Evolutionary conservation across 2,888 invertebrate species (phyloP), one percentile per base, ranked within the genome.

Genomic region (Venusia cambrica): DNA sequence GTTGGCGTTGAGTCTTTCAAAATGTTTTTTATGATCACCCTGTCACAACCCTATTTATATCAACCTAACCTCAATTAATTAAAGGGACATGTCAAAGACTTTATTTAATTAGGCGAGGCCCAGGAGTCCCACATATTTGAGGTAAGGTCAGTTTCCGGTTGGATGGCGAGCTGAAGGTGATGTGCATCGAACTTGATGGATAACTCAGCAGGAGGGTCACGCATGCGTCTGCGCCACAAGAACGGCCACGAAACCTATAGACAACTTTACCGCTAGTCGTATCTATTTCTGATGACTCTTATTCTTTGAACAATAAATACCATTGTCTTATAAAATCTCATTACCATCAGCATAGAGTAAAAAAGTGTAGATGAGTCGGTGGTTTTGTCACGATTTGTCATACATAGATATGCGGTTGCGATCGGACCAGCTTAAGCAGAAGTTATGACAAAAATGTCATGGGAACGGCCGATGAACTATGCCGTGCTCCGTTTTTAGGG

Each of bases 371-470:
- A 76, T 77, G 76, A 76, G 69, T 75, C 69, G 73, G 77, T 77
- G 84, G 84, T 84, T 83, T 81, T 85, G 85, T 85, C 83, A 80
- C 80, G 77, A 83, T 84, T 84, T 84, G 84, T 85, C 79, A 81
- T 79, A 84, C 77, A 80, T 65, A 69, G 67, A 71, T 67, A 68
- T 80, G 81, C 65, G 83, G 81, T 83, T 77, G 70, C 60, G 58
- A 57, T 31, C 45, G 38, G 35, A 30, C n/a, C n/a, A n/a, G 42
- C 49, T 57, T 61, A 70, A 73, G 72, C 74, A 73, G 73, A 63
- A 79, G 80, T 73, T 81, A 81, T 81, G 79, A 73, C 66, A 78
- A 78, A 75, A 77, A 79, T 80, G 72, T 64, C 59, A 70, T 76
- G 78, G 73, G 78, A 79, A 75, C 70, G 70, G 64, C 57, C 71